Percentiles rank a stretch among this genome's conserved stretches.
Conservation (phyloP, 2,888 invertebrate genomes). For the Parnassius glacialis region DNA sequence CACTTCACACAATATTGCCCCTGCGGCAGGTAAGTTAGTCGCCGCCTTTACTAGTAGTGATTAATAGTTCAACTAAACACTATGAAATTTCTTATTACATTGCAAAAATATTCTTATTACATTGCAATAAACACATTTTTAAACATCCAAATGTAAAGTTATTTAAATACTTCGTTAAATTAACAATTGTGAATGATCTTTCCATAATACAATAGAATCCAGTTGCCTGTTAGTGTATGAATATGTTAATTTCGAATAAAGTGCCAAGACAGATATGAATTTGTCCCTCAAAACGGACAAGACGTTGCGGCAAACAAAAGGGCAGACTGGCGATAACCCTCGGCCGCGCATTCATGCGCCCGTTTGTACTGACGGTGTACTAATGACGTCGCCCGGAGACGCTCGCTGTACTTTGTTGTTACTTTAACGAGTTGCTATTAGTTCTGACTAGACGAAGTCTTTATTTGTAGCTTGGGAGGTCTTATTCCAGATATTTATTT, state of each 20-base stretch:
- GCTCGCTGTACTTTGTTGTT: slow-evolving; percentile 38
- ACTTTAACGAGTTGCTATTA: slow-evolving; percentile 23
- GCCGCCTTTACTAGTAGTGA: no score
- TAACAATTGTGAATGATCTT: no score
- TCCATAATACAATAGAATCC: no score
- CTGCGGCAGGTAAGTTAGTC: no score
- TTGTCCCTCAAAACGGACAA: slow-evolving; percentile 18
- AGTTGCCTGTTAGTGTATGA: background rate
- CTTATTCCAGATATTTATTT: slow-evolving; percentile 1
- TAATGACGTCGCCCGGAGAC: slow-evolving; percentile 54
- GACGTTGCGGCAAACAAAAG: slow-evolving; percentile 20
- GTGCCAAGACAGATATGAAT: slow-evolving; percentile 15
- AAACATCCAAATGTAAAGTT: no score
- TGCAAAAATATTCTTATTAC: no score
- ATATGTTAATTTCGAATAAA: slow-evolving; percentile 20
- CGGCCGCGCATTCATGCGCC: slow-evolving; percentile 15
- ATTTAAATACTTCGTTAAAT: no score
- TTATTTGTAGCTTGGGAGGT: slow-evolving; percentile 20
- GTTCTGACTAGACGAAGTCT: slow-evolving; percentile 12
- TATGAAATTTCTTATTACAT: no score
- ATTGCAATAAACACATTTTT: no score
- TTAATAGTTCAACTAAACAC: no score
- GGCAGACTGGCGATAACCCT: slow-evolving; percentile 21
- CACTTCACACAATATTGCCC: no score
- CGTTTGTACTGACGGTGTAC: slow-evolving; percentile 39